A percentile compares a stretch with the other conserved stretches of the same genome.
phyloP scores from a whole-genome alignment of 2,113 vertebrate genomes.

The Hiodon tergisus region DNA sequence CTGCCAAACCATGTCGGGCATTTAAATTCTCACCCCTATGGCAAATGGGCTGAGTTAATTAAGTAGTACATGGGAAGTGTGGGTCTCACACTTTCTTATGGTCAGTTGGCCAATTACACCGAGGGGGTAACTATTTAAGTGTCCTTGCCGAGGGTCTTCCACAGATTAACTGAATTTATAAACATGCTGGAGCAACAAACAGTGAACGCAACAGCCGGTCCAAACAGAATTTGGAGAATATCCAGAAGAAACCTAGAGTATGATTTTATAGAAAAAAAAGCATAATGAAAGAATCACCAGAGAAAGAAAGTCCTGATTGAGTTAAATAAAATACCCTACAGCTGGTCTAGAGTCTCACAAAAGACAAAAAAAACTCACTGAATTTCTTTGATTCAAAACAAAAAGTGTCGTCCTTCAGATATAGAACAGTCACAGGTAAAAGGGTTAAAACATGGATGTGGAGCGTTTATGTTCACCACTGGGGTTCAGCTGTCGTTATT shows the following conservation, averaged over 20 bases:
- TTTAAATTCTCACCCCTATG: constrained; percentile 44
- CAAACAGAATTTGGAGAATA: not conserved
- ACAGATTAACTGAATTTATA: not conserved
- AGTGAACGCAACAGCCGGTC: constrained; percentile 7
- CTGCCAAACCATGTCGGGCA: constrained; percentile 14
- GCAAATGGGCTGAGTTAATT: constrained; percentile 40
- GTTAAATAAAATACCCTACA: not conserved
- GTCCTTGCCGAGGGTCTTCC: not conserved
- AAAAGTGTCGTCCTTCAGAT: not conserved
- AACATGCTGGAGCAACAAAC: not conserved
- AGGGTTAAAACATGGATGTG: too few species aligned
- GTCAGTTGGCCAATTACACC: not conserved
- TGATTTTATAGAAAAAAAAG: too few species aligned
- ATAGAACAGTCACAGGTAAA: not conserved
- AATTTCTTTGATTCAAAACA: not conserved
- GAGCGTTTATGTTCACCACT: not conserved
- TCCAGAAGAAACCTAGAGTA: too few species aligned
- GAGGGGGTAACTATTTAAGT: too few species aligned
- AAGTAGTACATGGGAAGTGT: constrained; percentile 23
- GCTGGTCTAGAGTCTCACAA: not conserved
- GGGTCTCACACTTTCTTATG: not conserved
- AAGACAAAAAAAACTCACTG: not conserved
- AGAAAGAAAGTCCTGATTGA: too few species aligned
- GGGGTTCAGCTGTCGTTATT: not conserved
- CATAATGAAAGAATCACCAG: not conserved